Evolutionary conservation across 2,797 vertebrate species (phyloP), one percentile per base, ranked within the genome.

Genomic region (Scarus forsteni): DNA sequence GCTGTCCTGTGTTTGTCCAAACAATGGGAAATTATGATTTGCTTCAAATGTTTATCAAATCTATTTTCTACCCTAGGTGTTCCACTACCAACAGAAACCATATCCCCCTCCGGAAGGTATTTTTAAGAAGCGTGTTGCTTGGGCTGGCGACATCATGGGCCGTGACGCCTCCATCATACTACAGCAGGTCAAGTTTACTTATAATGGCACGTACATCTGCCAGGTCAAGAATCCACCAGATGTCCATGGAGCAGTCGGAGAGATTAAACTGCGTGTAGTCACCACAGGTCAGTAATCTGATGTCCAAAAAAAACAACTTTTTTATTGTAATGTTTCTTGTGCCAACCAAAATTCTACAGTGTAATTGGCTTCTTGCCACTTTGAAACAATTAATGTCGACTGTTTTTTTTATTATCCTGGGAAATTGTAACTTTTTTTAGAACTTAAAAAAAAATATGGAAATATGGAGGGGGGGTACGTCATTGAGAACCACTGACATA

Each of bases 171-270:
- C 98, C 81, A 97, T 99, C 63, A 27, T 94, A 0, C 53, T 99
- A 46, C 92, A 91, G 53, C 86, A 96, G 52, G 92, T 97, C 78
- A 95, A 95, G 84, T 96, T 96, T 73, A 93, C 72, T 0, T 97
- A 95, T 86, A 99, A 98, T 0, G 97, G 98, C 12, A 99, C 97
- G 0, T 99, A 96, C 83, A 93, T 87, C 74, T 99, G 98, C 80
- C 96, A 96, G 79, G 96, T 99, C 71, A 96, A 95, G 87, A 99
- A 99, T 83, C 95, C 38, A 44, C 97, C 6, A 35, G 97, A 98
- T 0, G 95, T 95, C 0, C 95, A 96, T 0, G 97, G 97, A 12
- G 65, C 84, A 0, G 81, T 95, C 0, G 97, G 97, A 13, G 91
- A 96, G 79, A 93, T 97, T 70, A 77, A 80, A 1, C 94, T 99